Evolutionary conservation across 1,140 invertebrate genomes (phyloP), one percentile per base, ranked within the genome.

Genomic region (Sarcophaga bullata): DNA sequence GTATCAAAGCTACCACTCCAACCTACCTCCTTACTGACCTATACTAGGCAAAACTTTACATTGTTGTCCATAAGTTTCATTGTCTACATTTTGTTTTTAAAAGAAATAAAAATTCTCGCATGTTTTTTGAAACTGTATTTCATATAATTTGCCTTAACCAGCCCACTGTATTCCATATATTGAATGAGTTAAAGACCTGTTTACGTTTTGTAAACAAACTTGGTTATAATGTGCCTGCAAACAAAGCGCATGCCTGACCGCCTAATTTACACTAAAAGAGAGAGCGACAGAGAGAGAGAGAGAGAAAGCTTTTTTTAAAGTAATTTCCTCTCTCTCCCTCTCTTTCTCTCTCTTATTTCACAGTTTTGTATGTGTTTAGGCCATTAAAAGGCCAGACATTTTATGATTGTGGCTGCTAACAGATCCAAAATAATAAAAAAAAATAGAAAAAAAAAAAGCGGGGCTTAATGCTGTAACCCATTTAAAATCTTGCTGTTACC

Each of bases 401-500:
- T 13, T 58, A n/a, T 68, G 62, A 68, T 8, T 19, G 62, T 68
- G 62, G 4, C 25, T 68, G 9, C 19, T 68, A 25, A 68, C 62
- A 25, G 62, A 7, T 10, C 8, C 25, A 37, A 37, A 37, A 37
- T 37, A 37, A 37, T 2, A 4, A 37, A 25, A 68, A 68, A 2
- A 0, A 58, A n/a, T n/a, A n/a, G n/a, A n/a, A 37, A 37, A 4
- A 37, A 25, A 68, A 68, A 2, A 0, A 58, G 15, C 54, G 15
- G 7, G 54, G 7, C 19, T 68, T 62, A 37, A n/a, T 52, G 50
- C 49, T 78, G 75, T 78, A 78, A 78, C 75, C 75, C n/a, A 78
- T 78, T 78, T 76, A 52, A 52, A n/a, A 19, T 68, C 48, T 15
- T 73, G 17, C 75, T 49, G 75, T 52, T 52, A 78, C 48, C 19